These are phyloP conservation scores for Chinchilla lanigera DNA, from an alignment of 2,113 vertebrate genomes.

Conservation along the genomic window DNA sequence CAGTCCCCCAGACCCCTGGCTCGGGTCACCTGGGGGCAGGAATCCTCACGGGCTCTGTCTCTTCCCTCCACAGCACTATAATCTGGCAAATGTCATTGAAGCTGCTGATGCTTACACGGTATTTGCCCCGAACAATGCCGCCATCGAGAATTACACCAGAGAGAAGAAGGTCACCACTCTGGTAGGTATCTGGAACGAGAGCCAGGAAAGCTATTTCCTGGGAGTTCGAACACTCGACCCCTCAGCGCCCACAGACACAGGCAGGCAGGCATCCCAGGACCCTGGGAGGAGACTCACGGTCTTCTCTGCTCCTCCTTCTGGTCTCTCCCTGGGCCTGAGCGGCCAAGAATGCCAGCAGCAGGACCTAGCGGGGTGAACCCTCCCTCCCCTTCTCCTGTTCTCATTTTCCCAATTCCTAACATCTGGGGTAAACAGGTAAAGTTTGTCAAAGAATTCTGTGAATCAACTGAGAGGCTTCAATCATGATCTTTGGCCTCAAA, in stretches of 20 bases:
- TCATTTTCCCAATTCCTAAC: background rate
- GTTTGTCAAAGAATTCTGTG: background rate
- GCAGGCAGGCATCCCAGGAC: background rate
- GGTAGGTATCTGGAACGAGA: conserved; percentile 84
- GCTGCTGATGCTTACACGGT: conserved; percentile 88
- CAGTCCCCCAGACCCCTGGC: fast-evolving
- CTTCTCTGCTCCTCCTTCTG: background rate
- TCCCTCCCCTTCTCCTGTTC: background rate
- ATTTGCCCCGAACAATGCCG: conserved; percentile 92
- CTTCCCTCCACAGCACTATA: conserved; percentile 88
- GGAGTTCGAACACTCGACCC: background rate
- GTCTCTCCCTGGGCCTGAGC: background rate
- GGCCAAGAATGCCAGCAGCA: background rate
- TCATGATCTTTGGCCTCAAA: background rate
- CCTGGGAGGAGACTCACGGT: background rate
- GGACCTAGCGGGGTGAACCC: background rate
- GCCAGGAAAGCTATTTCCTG: background rate
- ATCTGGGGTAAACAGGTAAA: background rate
- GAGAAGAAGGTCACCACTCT: conserved; percentile 85
- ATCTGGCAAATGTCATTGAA: conserved; percentile 89
- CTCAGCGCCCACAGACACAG: background rate
- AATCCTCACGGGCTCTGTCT: background rate
- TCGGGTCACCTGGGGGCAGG: background rate
- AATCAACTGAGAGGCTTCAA: background rate
- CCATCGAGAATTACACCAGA: conserved; percentile 88